These are phyloP conservation scores for Zophobas atratus DNA, from an alignment of 1,140 invertebrate genomes.

Conservation along the genomic window DNA sequence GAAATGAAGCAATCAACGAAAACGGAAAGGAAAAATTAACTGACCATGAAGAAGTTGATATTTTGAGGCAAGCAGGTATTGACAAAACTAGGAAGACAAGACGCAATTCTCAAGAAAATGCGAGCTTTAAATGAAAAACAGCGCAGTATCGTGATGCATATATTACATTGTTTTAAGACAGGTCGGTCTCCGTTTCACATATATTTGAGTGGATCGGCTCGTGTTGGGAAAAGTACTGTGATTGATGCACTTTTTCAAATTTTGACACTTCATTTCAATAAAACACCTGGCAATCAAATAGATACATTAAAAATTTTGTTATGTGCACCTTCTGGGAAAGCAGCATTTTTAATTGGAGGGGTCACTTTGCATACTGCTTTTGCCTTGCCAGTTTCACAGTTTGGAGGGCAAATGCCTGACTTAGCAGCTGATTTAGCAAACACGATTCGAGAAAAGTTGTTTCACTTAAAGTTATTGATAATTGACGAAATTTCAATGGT, in stretches of 20 bases:
- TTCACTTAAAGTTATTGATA: conserved; percentile 59
- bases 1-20: no score
- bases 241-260: conserved; percentile 53
- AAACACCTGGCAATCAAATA: conserved; percentile 43
- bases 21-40: no score
- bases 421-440: conserved; percentile 54
- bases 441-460: conserved; percentile 55
- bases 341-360: conserved; percentile 64
- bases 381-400: conserved; percentile 59
- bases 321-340: conserved; percentile 64
- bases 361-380: conserved; percentile 64
- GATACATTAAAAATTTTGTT: conserved; percentile 57
- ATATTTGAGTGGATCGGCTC: conserved; percentile 56
- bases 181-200: conserved; percentile 44
- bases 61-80: no score
- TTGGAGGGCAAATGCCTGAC: conserved; percentile 16
- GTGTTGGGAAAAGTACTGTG: conserved; percentile 56
- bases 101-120: conserved; percentile 51
- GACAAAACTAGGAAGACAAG: conserved; percentile 2
- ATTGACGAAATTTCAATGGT: conserved; percentile 68
- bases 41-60: no score
- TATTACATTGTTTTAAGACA: conserved; percentile 53
- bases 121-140: no score
- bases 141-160: conserved; percentile 54
- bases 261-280: conserved; percentile 52